These are phyloP conservation scores for Elephas maximus DNA, from an alignment of 2,113 vertebrate genomes.

Conservation along the genomic window DNA sequence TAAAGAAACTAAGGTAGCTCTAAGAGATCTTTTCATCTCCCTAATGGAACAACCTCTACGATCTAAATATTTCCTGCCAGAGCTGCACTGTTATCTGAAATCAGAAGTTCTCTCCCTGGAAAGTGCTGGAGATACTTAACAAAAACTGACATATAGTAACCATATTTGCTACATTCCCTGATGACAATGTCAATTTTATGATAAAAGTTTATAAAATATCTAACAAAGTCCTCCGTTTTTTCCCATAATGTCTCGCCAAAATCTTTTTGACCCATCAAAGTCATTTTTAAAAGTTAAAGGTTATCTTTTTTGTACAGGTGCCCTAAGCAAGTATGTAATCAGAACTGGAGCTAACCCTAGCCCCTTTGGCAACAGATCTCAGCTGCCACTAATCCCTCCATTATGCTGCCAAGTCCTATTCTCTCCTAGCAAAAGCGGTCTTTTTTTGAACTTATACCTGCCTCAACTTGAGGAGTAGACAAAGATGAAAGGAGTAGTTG, in stretches of 20 bases:
- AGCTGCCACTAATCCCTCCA: neutral
- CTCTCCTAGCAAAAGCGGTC: neutral
- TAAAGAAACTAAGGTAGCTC: neutral
- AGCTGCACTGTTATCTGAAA: neutral
- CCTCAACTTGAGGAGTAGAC: neutral
- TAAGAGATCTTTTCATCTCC: neutral
- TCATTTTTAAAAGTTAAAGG: constrained; percentile 23
- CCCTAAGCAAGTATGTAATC: neutral
- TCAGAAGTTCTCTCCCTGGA: neutral
- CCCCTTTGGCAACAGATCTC: neutral
- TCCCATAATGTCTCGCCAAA: neutral
- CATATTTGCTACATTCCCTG: neutral
- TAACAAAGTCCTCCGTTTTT: neutral
- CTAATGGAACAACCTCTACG: neutral
- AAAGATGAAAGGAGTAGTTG: neutral
- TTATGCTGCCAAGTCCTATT: neutral
- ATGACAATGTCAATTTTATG: neutral
- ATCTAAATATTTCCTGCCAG: constrained; percentile 26
- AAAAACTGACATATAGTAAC: neutral
- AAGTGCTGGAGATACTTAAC: neutral
- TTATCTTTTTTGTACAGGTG: neutral
- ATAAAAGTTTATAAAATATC: neutral
- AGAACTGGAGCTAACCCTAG: neutral
- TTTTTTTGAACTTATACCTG: neutral
- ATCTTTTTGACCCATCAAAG: neutral